These are phyloP conservation scores for Dryas iulia DNA, from an alignment of 1,140 invertebrate genomes.

Conservation along the genomic window DNA sequence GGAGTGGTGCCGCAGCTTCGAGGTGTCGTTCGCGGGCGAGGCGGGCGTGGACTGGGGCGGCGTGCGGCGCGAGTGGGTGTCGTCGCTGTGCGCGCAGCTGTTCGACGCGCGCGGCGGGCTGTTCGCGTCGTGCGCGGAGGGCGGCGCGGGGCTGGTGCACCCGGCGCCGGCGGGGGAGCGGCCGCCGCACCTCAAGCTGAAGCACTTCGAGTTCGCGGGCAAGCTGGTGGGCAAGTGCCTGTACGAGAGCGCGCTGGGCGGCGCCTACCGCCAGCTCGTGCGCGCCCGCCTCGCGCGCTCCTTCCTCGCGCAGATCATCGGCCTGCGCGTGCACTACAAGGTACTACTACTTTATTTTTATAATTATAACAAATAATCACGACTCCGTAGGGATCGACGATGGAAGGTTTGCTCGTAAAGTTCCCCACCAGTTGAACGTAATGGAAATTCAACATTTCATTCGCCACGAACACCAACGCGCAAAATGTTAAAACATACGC, in stretches of 20 bases:
- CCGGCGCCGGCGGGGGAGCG: conserved; percentile 91
- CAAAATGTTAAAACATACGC: too few relatives aligned
- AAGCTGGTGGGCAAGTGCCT: conserved; percentile 96
- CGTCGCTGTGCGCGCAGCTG: conserved; percentile 90
- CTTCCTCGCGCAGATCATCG: conserved; percentile 97
- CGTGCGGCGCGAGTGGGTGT: conserved; percentile 95
- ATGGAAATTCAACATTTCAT: too few relatives aligned
- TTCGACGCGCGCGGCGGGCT: conserved; percentile 92
- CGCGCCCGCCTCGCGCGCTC: conserved; percentile 94
- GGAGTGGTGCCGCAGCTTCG: conserved; percentile 97
- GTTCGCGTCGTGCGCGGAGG: conserved; percentile 92
- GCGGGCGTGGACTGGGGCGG: conserved; percentile 96
- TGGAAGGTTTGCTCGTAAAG: too few relatives aligned
- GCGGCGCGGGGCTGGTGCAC: conserved; percentile 92
- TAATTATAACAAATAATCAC: too few relatives aligned
- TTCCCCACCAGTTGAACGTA: too few relatives aligned
- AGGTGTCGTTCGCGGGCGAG: conserved; percentile 94
- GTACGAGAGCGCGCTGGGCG: conserved; percentile 94
- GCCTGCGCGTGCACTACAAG: conserved; percentile 95
- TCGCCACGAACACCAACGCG: too few relatives aligned
- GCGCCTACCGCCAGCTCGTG: conserved; percentile 93
- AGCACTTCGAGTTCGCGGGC: conserved; percentile 96
- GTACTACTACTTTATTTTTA: too few relatives aligned
- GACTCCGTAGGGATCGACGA: too few relatives aligned
- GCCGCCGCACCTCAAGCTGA: conserved; percentile 74